Evolutionary conservation across 1,140 invertebrate species (phyloP), one percentile per base, ranked within the genome.

Genomic region (Hycleus cichorii): DNA sequence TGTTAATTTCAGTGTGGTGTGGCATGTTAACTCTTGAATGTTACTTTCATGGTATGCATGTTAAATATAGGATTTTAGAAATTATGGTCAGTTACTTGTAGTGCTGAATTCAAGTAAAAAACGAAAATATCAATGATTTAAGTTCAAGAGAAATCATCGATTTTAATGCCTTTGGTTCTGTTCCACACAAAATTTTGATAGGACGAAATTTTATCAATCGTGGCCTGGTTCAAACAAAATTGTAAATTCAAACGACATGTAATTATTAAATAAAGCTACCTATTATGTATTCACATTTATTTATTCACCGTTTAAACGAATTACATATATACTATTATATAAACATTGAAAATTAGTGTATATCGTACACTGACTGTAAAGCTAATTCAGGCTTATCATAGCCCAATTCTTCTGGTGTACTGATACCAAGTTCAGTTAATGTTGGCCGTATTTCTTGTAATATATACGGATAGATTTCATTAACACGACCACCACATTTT

Each of bases 331-430:
- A 4, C 10, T 11, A 10, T 27, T 55, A 55, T 47, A 38, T 39
- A 46, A 39, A 38, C 39, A 55, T 6, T 18, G 1, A 18, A 25
- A 53, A 46, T 47, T 47, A 47, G 8, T 55, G 27, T 5, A 85
- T 79, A 47, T 93, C 85, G 72, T 84, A 89, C 47, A 90, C 85
- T 71, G 80, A 82, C 65, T 85, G 72, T 55, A 93, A 78, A 56
- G 87, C 89, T 70, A 99, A 79, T 78, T 99, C 96, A 49, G 97
- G 97, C 77, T 98, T 92, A 75, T 98, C 94, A 72, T 95, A 97
- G 48, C 95, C 95, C 65, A 99, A 78, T 71, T 98, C 92, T 77
- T 98, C 96, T 9, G 90, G 90, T 12, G 95, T 97, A 26, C 84
- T 86, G 64, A 99, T 89, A 18, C 97, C 96, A 39, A 99, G 78